phyloP scores from a whole-genome alignment of 2,797 vertebrate genomes.

The Cygnus olor region DNA sequence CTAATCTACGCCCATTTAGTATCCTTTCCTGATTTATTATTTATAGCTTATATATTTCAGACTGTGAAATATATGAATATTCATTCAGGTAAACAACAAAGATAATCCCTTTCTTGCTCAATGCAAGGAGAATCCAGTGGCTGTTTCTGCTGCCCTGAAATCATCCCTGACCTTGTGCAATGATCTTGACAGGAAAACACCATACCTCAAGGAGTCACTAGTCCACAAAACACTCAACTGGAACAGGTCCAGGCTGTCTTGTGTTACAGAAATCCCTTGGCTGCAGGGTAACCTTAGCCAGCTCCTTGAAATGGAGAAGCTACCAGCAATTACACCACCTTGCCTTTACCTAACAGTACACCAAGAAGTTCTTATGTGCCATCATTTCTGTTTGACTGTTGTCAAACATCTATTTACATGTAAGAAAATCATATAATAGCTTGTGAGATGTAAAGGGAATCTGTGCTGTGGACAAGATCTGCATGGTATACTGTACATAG shows the following conservation, averaged over 20 bases:
- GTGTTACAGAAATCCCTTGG: background rate
- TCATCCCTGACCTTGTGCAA: rapidly evolving
- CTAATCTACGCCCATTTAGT: background rate
- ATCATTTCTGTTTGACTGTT: background rate
- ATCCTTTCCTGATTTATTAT: background rate
- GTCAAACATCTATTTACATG: background rate
- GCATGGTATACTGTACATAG: no score
- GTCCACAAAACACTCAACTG: rapidly evolving
- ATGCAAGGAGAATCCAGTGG: background rate
- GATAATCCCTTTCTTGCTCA: background rate
- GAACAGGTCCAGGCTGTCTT: background rate
- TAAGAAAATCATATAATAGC: background rate
- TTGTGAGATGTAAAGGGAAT: background rate
- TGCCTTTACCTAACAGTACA: background rate
- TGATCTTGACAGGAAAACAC: rapidly evolving
- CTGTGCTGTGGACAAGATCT: background rate
- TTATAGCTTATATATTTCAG: background rate
- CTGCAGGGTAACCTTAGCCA: background rate
- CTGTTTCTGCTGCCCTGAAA: background rate
- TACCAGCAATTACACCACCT: background rate
- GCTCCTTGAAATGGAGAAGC: background rate
- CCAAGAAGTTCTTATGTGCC: background rate
- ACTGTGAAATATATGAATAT: no score
- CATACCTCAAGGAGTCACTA: rapidly evolving
- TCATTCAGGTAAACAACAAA: background rate